Evolutionary conservation across 2,888 invertebrate genomes (phyloP).

Genomic region (Caradrina clavipalpis): DNA sequence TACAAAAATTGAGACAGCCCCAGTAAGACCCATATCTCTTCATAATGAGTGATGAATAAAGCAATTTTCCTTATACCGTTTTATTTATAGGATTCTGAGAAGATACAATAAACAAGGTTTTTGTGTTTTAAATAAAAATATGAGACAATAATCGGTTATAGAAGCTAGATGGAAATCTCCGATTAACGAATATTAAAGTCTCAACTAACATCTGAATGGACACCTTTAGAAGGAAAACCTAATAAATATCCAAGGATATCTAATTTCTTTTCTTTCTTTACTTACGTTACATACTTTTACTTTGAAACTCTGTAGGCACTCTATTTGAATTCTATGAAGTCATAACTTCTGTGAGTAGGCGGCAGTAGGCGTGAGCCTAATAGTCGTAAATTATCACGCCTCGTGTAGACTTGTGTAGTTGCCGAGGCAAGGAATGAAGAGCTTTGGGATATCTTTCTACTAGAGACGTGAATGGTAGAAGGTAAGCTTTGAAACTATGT

Average conservation of each 20-base stretch:
- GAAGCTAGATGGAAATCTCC: background rate
- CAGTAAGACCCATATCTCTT: no score
- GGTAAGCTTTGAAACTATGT: background rate
- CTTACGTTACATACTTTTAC: constrained; percentile 12
- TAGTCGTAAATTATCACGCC: constrained; percentile 46
- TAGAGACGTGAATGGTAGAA: background rate
- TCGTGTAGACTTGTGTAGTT: constrained; percentile 11
- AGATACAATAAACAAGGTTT: no score
- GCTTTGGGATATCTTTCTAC: background rate
- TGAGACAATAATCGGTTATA: no score
- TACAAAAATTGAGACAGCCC: no score
- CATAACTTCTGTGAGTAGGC: constrained; percentile 33
- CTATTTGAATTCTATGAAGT: constrained; percentile 16
- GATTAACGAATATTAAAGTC: constrained; percentile 25
- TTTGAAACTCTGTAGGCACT: background rate
- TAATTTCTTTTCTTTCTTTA: constrained; percentile 11
- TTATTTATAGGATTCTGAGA: no score
- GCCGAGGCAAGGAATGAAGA: constrained; percentile 5
- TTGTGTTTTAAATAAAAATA: no score
- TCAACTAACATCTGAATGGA: constrained; percentile 1
- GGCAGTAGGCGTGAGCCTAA: constrained; percentile 27
- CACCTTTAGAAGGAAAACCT: constrained; percentile 8
- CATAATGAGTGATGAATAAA: background rate
- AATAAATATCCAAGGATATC: background rate
- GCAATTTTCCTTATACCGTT: background rate